Conservation (phyloP, 2,888 invertebrate species). For the Agriopis aurantiaria region DNA sequence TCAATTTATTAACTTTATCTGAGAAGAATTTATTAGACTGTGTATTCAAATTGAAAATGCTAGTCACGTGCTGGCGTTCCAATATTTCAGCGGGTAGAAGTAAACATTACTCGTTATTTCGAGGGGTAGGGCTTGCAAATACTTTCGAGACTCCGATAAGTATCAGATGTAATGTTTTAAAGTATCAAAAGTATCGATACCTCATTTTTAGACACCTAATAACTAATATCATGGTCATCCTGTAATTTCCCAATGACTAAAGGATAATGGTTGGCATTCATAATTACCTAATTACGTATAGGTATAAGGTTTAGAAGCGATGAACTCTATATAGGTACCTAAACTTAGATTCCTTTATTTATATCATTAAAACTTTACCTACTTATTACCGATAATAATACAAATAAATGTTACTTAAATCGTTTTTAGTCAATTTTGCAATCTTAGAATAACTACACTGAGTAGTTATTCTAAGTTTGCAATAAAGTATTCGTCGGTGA, state of each 20-base stretch:
- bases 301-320: too few relatives aligned
- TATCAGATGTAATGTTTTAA: constrained; percentile 2
- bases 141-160: neutral
- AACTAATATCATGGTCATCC: neutral
- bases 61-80: constrained; percentile 55
- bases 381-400: too few relatives aligned
- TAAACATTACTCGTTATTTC: constrained; percentile 66
- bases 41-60: constrained; percentile 52
- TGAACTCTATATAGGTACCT: too few relatives aligned
- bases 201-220: neutral
- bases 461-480: too few relatives aligned
- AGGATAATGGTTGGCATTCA: too few relatives aligned
- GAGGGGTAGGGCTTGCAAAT: constrained; percentile 27
- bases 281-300: too few relatives aligned
- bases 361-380: too few relatives aligned
- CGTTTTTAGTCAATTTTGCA: too few relatives aligned
- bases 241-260: too few relatives aligned
- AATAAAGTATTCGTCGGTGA: neutral
- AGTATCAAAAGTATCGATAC: neutral
- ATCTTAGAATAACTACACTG: too few relatives aligned
- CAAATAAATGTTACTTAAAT: too few relatives aligned
- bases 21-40: constrained; percentile 30
- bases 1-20: constrained; percentile 7
- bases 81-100: constrained; percentile 64
- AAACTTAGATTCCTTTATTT: too few relatives aligned